A percentile compares a stretch with the other conserved stretches of the same genome.
Conservation (phyloP, 2,113 vertebrate species). For the Trematomus loennbergii region DNA sequence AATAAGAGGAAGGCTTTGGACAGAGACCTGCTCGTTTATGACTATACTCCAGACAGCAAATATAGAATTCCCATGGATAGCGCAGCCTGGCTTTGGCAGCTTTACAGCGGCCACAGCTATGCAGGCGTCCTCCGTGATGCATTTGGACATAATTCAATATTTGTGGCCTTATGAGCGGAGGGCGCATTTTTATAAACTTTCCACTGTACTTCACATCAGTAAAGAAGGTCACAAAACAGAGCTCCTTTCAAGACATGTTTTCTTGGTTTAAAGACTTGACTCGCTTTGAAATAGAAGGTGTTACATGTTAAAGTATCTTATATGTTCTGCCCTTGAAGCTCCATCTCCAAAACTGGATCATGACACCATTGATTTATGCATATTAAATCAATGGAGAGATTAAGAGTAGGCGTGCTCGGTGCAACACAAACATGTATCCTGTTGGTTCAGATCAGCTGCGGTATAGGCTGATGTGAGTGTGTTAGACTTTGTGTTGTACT, state of each 20-base stretch:
- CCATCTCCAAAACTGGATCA: background rate
- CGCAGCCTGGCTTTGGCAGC: constrained; percentile 52
- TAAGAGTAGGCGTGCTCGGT: background rate
- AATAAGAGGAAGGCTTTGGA: constrained; percentile 53
- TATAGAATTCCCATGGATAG: constrained; percentile 45
- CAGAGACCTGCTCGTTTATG: constrained; percentile 52
- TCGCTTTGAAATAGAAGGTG: no score
- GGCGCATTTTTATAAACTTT: constrained; percentile 58
- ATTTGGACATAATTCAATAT: constrained; percentile 63
- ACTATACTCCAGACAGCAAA: constrained; percentile 45
- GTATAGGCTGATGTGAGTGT: constrained; percentile 38
- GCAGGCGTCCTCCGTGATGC: constrained; percentile 44
- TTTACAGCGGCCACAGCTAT: constrained; percentile 39
- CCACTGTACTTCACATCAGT: constrained; percentile 52
- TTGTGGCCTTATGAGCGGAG: constrained; percentile 59
- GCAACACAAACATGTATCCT: constrained; percentile 13
- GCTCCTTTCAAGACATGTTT: constrained; percentile 17
- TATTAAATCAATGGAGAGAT: background rate
- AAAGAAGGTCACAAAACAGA: constrained; percentile 54
- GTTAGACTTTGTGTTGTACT: constrained; percentile 70
- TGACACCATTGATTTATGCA: constrained; percentile 1
- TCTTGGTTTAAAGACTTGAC: background rate
- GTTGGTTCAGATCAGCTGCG: constrained; percentile 29
- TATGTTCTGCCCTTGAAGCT: background rate
- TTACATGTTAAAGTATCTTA: background rate